A percentile compares a stretch with the other conserved stretches of the same genome.
Conservation (phyloP, 2,888 invertebrate genomes). For the Microctonus hyperodae region DNA sequence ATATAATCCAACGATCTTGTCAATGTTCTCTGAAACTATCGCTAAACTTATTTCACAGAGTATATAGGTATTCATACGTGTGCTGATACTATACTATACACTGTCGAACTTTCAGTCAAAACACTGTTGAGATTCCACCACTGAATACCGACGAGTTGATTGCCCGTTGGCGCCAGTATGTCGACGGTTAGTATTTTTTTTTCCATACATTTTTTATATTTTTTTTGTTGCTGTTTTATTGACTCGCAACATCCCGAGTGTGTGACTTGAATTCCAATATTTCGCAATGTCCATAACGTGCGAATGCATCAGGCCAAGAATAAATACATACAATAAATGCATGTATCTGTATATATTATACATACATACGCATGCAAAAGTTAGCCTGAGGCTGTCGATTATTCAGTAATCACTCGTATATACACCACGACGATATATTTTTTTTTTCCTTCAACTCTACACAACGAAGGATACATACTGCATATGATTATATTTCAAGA, state of each 20-base stretch:
- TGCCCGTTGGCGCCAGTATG: conserved; percentile 13
- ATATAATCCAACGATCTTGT: background rate
- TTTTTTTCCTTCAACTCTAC: background rate
- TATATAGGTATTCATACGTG: background rate
- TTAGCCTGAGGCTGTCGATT: conserved; percentile 48
- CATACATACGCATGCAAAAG: background rate
- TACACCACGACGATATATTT: conserved; percentile 1
- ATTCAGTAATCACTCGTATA: conserved; percentile 46
- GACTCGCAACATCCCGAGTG: background rate
- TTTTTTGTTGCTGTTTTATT: conserved; percentile 4
- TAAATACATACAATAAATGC: background rate
- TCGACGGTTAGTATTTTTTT: conserved; percentile 1
- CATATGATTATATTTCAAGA: conserved; percentile 26
- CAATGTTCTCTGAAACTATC: background rate
- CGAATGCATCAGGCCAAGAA: background rate
- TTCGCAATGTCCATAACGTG: conserved; percentile 7
- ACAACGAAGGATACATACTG: conserved; percentile 14
- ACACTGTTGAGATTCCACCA: background rate
- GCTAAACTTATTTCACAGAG: background rate
- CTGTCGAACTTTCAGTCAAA: background rate
- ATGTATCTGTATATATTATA: background rate
- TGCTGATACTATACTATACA: background rate
- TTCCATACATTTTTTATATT: background rate
- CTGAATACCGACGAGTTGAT: conserved; percentile 2
- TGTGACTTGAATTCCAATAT: conserved; percentile 22